These are phyloP conservation scores for Antheraea mylitta DNA, from an alignment of 1,140 invertebrate species.

Conservation along the genomic window DNA sequence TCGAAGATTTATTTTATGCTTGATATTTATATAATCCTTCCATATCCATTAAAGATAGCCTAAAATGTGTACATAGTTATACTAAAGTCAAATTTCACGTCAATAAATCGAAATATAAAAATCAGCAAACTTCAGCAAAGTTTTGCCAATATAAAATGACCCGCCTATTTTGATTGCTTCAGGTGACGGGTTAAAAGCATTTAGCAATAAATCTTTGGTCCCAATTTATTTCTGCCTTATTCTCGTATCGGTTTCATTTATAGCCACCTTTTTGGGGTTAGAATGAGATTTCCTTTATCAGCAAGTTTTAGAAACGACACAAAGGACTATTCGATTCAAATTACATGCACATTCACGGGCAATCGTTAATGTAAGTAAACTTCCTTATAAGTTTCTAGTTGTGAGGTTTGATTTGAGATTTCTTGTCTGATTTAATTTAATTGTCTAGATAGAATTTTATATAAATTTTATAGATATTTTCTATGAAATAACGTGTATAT, in stretches of 20 bases:
- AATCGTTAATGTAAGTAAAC: not conserved
- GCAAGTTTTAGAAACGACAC: constrained; percentile 38
- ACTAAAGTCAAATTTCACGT: too few relatives aligned
- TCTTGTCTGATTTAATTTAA: not conserved
- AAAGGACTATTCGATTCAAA: constrained; percentile 50
- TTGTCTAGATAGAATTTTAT: too few relatives aligned
- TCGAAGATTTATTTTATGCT: constrained; percentile 23
- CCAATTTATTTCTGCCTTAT: constrained; percentile 55
- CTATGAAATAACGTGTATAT: too few relatives aligned
- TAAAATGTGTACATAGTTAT: not conserved
- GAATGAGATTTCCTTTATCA: constrained; percentile 47
- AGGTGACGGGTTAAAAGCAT: constrained; percentile 51
- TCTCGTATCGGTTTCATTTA: constrained; percentile 52
- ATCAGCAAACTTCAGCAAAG: constrained; percentile 6
- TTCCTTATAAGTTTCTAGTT: not conserved
- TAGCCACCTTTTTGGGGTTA: constrained; percentile 38
- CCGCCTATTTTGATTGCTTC: constrained; percentile 23
- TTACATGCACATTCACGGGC: constrained; percentile 22
- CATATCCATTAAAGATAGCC: not conserved
- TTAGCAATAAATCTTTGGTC: constrained; percentile 50
- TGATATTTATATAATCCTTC: constrained; percentile 15
- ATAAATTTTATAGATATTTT: too few relatives aligned
- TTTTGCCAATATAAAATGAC: constrained; percentile 3
- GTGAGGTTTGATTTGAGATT: not conserved
- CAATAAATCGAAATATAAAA: not conserved